Evolutionary conservation across 2,113 vertebrate genomes (phyloP).

Genomic region (Vidua chalybeata): DNA sequence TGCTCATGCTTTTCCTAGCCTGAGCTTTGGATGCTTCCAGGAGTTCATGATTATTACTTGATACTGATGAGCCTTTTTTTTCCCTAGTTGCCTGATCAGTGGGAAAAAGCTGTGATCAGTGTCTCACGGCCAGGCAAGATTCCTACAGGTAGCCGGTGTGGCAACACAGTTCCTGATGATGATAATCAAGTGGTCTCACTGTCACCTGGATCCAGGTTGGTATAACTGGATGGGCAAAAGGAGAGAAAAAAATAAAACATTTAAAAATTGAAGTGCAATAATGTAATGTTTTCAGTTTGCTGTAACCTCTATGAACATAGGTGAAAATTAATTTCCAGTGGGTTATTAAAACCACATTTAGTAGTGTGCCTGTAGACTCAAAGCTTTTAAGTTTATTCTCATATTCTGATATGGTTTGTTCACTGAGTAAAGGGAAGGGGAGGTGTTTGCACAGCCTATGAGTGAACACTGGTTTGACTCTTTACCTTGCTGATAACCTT

Average conservation of each 20-base stretch:
- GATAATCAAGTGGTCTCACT: constrained; percentile 91
- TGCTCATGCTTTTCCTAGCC: rapidly evolving
- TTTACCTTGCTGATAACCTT: neutral
- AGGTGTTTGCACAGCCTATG: constrained; percentile 25
- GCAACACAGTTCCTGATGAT: constrained; percentile 92
- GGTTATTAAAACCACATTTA: neutral
- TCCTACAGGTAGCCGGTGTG: constrained; percentile 86
- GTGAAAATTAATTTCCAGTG: neutral
- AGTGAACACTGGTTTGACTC: neutral
- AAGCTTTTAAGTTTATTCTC: neutral
- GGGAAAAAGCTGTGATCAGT: constrained; percentile 92
- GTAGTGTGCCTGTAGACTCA: neutral
- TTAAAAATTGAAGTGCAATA: neutral
- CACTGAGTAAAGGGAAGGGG: neutral
- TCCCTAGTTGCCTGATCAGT: constrained; percentile 89
- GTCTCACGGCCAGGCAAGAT: constrained; percentile 86
- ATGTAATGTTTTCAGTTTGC: neutral
- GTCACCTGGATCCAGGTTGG: constrained; percentile 89
- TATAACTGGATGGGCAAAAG: neutral
- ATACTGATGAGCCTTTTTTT: neutral
- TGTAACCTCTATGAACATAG: neutral
- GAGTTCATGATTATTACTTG: neutral
- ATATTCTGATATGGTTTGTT: neutral
- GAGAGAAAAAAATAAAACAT: neutral
- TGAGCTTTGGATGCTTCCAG: neutral